Base-by-base conservation (phyloP, 2,888 invertebrate species). In the Eristalinus sepulchralis region DNA sequence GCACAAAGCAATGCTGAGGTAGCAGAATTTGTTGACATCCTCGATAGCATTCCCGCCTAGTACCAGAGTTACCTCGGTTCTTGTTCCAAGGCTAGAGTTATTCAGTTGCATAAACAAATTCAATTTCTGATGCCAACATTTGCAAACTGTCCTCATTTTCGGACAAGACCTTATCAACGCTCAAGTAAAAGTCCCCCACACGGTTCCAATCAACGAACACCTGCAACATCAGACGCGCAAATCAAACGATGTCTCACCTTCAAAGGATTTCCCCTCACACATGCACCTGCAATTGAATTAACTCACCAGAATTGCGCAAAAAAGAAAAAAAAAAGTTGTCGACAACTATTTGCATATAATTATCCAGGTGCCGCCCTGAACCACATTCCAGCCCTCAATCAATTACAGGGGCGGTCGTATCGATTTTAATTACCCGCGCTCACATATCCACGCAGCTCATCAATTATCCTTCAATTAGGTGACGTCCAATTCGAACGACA, bases 391-490 rank as follows among this genome's bases (percentile, higher is more conserved):
- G 17, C 33, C 67, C 68, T 53, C 24, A 63, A 39, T 24, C 34
- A 64, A 66, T 75, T 60, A 68, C 68, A 64, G 13, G 24, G 13
- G 2, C 24, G 24, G 13, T 1, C 68, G 34, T 62, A 64, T 59
- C 63, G 17, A 13, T 24, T 60, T 24, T 75, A 71, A 70, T 83
- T 60, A 60, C 59, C 53, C 36, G 31, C 55, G n/a, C n/a, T n/a
- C 17, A 33, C 62, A 11, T 39, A 47, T 63, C 55, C 17, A 36
- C 17, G 17, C 47, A 47, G 47, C 68, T 77, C 59, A 66, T 60
- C 77, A 82, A 82, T 85, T 82, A 85, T 70, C 77, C 68, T 77
- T 72, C 76, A 82, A 81, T 72, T 81, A 81, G 31, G 63, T 22
- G 17, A 64, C 60, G 53, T 67, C 34, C 27, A 57, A 71, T 55